phyloP scores from a whole-genome alignment of 1,140 invertebrate species.

The Goniozus legneri region DNA sequence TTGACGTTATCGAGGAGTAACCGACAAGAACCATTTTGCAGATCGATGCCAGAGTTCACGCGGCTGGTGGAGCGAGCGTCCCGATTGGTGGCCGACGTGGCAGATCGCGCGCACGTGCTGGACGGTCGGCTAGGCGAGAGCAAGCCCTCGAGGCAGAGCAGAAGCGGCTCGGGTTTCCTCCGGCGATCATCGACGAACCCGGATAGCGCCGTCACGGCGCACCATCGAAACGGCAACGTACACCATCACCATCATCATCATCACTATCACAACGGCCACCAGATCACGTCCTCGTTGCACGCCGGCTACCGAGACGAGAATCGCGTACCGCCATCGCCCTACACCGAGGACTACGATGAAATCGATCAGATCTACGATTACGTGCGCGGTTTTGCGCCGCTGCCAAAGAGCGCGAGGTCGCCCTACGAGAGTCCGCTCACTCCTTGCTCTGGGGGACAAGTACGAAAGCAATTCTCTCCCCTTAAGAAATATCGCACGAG shows the following conservation, averaged over 20 bases:
- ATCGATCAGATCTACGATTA: conserved; percentile 97
- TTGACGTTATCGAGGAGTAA: too few relatives aligned
- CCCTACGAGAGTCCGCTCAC: conserved; percentile 56
- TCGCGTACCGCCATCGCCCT: conserved; percentile 50
- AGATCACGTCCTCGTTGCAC: conserved; percentile 25
- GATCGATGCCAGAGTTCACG: conserved; percentile 76
- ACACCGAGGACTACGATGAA: conserved; percentile 86
- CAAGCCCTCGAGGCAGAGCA: conserved; percentile 52
- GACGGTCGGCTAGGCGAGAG: conserved; percentile 73
- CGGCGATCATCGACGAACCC: conserved; percentile 68
- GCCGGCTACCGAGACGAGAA: conserved; percentile 52
- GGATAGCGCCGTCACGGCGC: conserved; percentile 61
- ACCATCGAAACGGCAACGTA: conserved; percentile 42
- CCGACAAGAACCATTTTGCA: too few relatives aligned
- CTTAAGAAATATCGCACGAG: too few relatives aligned
- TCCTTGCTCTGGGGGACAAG: too few relatives aligned
- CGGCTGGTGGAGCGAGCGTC: conserved; percentile 77
- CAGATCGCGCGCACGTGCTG: conserved; percentile 73
- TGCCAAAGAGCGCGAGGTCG: conserved; percentile 76
- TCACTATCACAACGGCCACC: conserved; percentile 28
- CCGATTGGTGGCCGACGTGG: conserved; percentile 74
- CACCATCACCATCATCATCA: conserved; percentile 38
- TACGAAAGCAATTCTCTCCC: too few relatives aligned
- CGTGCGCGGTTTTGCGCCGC: conserved; percentile 83
- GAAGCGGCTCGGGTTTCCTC: conserved; percentile 41